Evolutionary conservation across 2,888 invertebrate species (phyloP).

Genomic region (Cheilosia urbana): DNA sequence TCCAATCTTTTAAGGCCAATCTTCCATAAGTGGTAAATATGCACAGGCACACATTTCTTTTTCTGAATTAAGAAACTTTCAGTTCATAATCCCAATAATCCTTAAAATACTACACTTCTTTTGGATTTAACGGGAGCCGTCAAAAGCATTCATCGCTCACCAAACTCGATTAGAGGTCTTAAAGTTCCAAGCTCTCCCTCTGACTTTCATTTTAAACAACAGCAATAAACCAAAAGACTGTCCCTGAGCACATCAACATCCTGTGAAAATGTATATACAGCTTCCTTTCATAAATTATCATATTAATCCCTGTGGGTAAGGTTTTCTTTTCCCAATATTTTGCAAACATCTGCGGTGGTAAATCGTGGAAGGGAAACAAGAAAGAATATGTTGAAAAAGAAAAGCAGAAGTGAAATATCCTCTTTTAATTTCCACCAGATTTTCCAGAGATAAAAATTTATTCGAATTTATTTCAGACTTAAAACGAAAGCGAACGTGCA

Average conservation of each 20-base stretch:
- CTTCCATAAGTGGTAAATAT: slow-evolving; percentile 17
- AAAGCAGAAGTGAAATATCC: neutral
- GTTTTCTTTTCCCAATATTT: slow-evolving; percentile 69
- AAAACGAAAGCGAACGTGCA: slow-evolving; percentile 26
- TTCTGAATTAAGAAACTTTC: slow-evolving; percentile 49
- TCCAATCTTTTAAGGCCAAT: slow-evolving; percentile 22
- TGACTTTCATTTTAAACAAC: slow-evolving; percentile 23
- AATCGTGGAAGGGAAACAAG: slow-evolving; percentile 13
- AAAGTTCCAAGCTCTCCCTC: slow-evolving; percentile 25
- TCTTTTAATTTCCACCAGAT: slow-evolving; percentile 51
- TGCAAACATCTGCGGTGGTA: slow-evolving; percentile 67
- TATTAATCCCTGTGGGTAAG: slow-evolving; percentile 68
- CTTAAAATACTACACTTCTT: slow-evolving; percentile 59
- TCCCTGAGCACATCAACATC: slow-evolving; percentile 65
- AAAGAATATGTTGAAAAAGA: slow-evolving; percentile 8
- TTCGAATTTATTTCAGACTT: slow-evolving; percentile 47
- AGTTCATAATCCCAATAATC: slow-evolving; percentile 58
- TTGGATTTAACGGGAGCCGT: slow-evolving; percentile 53
- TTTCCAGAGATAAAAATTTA: slow-evolving; percentile 51
- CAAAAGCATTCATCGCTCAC: slow-evolving; percentile 49
- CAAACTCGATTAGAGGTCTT: slow-evolving; percentile 58
- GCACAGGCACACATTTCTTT: neutral
- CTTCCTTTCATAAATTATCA: slow-evolving; percentile 73
- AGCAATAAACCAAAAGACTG: slow-evolving; percentile 46
- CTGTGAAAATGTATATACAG: slow-evolving; percentile 58